Conservation (phyloP, 2,888 invertebrate species). For the Machimus rusticus region DNA sequence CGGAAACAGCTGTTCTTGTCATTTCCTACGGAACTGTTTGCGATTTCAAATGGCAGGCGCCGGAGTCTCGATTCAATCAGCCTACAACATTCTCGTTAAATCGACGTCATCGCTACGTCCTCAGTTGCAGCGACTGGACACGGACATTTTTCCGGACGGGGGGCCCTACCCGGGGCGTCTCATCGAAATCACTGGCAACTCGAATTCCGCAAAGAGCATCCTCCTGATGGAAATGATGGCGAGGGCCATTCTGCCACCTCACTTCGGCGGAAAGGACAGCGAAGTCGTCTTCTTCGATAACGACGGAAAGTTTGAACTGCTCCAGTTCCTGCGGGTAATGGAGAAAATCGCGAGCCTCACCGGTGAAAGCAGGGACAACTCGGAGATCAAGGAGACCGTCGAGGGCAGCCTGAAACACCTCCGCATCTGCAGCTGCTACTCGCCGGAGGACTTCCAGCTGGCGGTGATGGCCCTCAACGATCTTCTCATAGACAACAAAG, state of each 20-base stretch:
- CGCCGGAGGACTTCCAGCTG: conserved; percentile 52
- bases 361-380: conserved; percentile 43
- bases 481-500: conserved; percentile 59
- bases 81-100: background rate
- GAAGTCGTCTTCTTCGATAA: conserved; percentile 64
- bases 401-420: conserved; percentile 50
- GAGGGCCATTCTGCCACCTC: conserved; percentile 62
- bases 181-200: conserved; percentile 64
- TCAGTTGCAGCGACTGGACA: background rate
- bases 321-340: conserved; percentile 59
- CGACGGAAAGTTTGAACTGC: conserved; percentile 63
- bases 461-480: conserved; percentile 56
- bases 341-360: conserved; percentile 52
- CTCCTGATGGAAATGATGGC: conserved; percentile 64
- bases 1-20: background rate
- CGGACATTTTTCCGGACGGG: conserved; percentile 50
- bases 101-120: conserved; percentile 31
- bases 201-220: conserved; percentile 64
- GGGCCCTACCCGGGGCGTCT: conserved; percentile 60
- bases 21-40: background rate
- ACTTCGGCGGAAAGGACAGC: conserved; percentile 61
- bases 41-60: background rate
- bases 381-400: conserved; percentile 47
- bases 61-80: background rate
- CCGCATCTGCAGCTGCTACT: conserved; percentile 51